phyloP scores from a whole-genome alignment of 2,113 vertebrate species.

The Otolemur garnettii region DNA sequence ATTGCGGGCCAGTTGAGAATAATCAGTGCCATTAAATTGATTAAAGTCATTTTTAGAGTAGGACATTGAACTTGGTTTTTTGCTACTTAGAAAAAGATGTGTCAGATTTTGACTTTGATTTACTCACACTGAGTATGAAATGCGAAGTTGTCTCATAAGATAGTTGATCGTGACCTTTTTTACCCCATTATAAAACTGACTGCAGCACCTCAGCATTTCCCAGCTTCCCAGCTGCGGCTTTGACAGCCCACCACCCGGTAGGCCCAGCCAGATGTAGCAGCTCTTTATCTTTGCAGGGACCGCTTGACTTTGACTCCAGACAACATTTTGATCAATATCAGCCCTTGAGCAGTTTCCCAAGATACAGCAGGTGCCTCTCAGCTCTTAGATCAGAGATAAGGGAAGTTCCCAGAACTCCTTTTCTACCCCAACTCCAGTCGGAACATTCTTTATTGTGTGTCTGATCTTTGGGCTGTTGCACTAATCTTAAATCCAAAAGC shows the following conservation, averaged over 20 bases:
- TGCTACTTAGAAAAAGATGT: conserved; percentile 22
- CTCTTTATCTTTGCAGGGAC: neutral
- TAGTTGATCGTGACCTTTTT: conserved; percentile 42
- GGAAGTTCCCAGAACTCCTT: neutral
- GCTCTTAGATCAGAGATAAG: conserved; percentile 1
- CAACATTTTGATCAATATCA: neutral
- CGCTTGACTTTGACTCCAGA: neutral
- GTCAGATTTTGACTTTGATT: neutral
- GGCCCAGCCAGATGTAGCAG: neutral
- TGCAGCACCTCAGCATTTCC: neutral
- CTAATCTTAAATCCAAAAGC: neutral
- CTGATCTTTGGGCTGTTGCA: neutral
- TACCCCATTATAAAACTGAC: neutral
- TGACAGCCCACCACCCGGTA: neutral
- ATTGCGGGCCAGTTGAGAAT: neutral
- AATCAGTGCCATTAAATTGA: conserved; percentile 30
- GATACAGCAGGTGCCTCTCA: neutral
- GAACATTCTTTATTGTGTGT: neutral
- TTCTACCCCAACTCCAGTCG: neutral
- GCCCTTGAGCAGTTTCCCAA: conserved; percentile 27
- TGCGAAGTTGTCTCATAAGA: neutral
- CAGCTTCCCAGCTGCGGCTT: neutral
- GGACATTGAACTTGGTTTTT: conserved; percentile 18
- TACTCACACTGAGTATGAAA: neutral
- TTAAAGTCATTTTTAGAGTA: conserved; percentile 46